Base-by-base conservation (phyloP, 2,888 invertebrate species). In the Idaea biselata region DNA sequence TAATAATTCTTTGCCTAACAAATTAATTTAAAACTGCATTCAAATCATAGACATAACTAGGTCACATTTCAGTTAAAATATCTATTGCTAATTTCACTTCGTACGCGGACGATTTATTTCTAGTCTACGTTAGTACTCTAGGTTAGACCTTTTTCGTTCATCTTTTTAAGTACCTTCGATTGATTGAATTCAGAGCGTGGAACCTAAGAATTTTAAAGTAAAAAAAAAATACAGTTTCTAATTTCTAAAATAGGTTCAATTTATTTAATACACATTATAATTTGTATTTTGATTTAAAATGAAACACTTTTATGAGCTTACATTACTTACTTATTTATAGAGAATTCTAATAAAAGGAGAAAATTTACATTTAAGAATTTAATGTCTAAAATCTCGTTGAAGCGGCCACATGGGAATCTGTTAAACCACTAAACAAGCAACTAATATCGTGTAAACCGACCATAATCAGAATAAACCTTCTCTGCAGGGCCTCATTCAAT, bases 401-500 rank as follows among this genome's bases (percentile, higher is more conserved):
- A 44, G 44, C 3, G 14, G 8, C 8, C 44, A 44, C 44, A 8
- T 11, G 44, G 44, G 44, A 44, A 14, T 56, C 56, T 14, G 25
- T 62, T 60, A 62, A 58, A 63, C 58, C 55, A 64, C 63, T 60
- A 60, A 16, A 60, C 16, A 44, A 62, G 55, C 16, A 17, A 55
- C 55, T 55, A 7, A 16, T 55, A 58, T 57, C 14, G 18, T 44
- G 55, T 55, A 55, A 16, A 55, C 55, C 14, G 16, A 5, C 6
- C 55, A 55, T 55, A 55, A 55, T 17, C 55, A 17, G 14, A 55
- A 55, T 55, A 55, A 62, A 69, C 68, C 68, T 60, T 58, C 62
- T 58, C 67, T 71, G 68, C 62, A 58, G 64, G 71, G 58, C 61
- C 61, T 70, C 66, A 73, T 70, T 70, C 69, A 72, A 72, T 74